Conservation (phyloP, 2,797 vertebrate genomes). For the Anguilla obscura region DNA sequence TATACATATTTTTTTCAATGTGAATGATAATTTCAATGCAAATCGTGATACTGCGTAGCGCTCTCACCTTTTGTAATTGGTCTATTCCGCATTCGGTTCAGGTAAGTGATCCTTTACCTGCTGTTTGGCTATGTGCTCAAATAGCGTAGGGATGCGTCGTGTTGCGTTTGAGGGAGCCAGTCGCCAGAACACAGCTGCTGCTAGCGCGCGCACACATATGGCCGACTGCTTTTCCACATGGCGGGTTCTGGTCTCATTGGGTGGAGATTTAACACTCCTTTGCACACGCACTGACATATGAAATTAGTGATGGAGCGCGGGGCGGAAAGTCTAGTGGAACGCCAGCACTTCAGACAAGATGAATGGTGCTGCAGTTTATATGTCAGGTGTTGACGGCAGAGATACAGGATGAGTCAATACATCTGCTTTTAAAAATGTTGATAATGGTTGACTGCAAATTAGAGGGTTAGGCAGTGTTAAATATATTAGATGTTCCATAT, state of each 20-base stretch:
- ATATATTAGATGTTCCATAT: background rate
- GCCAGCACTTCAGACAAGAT: background rate
- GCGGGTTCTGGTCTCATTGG: background rate
- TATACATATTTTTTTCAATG: background rate
- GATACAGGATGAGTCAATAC: background rate
- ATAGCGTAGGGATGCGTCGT: background rate
- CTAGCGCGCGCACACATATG: no score
- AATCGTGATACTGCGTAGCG: background rate
- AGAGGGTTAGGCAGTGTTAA: background rate
- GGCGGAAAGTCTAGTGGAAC: conserved; percentile 17
- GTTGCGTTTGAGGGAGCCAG: background rate
- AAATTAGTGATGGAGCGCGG: conserved; percentile 20
- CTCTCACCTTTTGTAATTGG: conserved; percentile 9
- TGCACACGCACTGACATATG: conserved; percentile 23
- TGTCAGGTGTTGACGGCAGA: conserved; percentile 20
- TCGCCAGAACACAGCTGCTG: conserved; percentile 2
- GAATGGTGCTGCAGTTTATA: background rate
- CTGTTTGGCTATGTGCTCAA: background rate
- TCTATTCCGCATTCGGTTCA: background rate
- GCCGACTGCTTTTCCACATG: background rate
- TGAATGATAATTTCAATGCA: background rate
- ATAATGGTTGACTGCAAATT: background rate
- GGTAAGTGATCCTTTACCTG: conserved; percentile 20
- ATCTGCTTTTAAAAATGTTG: background rate
- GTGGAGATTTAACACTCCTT: conserved; percentile 19